Evolutionary conservation across 2,797 vertebrate genomes (phyloP), one percentile per base, ranked within the genome.

Genomic region (Synanceia verrucosa): DNA sequence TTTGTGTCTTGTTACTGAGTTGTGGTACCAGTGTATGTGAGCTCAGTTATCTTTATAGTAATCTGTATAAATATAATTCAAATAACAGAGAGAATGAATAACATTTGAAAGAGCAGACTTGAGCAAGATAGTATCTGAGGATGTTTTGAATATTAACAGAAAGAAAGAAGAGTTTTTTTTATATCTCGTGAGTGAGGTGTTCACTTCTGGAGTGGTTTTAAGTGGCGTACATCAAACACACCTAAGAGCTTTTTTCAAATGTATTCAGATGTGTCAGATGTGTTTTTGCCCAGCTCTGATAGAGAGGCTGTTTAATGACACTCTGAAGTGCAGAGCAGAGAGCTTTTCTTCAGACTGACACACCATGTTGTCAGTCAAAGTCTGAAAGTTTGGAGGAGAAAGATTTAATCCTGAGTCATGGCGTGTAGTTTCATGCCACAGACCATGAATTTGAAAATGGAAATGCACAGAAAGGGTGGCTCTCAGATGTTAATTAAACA

Each of bases 211-310:
- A 79, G 73, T 29, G 43, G 64, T 80, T 81, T 85, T 52, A 80
- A 64, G 70, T 71, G 68, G 76, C 23, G 18, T 55, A 72, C 79
- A 82, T 84, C 86, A 83, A 86, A 82, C 76, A 56, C 65, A 67
- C 70, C 69, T 80, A 57, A 84, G 73, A 85, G 73, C 75, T 76
- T 77, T 83, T 50, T 67, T 81, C 1, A 60, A 63, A 78, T 80
- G 13, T 76, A 74, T 88, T 85, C 67, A 26, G n/a, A n/a, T n/a
- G 52, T 86, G 83, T 86, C 91, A 88, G 83, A 83, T 77, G 68
- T 70, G 73, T 63, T 76, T 85, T 85, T 57, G 47, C 66, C 46
- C 29, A 21, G 64, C 64, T 73, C 56, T 76, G 63, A 81, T 68
- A 69, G 76, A 83, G 73, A 56, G 46, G 73, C 55, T 58, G 44